Evolutionary conservation across 1,140 invertebrate genomes (phyloP).

Genomic region (Fopius arisanus): DNA sequence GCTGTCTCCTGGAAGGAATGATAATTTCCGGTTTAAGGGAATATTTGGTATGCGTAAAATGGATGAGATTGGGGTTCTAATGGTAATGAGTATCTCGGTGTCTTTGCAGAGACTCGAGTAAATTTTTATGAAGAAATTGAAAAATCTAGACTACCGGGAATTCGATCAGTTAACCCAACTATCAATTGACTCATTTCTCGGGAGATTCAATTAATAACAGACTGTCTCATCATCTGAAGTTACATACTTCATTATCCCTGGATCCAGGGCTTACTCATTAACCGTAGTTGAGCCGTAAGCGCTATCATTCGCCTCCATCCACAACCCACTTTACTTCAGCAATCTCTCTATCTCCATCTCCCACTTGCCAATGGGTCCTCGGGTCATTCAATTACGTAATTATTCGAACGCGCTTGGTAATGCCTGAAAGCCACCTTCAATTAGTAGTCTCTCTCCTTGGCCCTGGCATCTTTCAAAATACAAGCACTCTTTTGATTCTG

Average conservation of each 20-base stretch:
- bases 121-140: no score
- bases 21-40: background rate
- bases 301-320: constrained; percentile 6
- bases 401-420: constrained; percentile 37
- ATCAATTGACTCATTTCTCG: background rate
- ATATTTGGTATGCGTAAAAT: no score
- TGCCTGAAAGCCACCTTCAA: constrained; percentile 36
- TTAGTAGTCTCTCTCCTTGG: constrained; percentile 31
- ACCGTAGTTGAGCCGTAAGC: constrained; percentile 15
- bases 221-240: constrained; percentile 18
- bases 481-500: constrained; percentile 11
- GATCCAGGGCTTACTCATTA: constrained; percentile 26
- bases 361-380: constrained; percentile 22
- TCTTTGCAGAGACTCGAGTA: no score
- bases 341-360: constrained; percentile 16
- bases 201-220: constrained; percentile 20
- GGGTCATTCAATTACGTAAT: constrained; percentile 44
- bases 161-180: background rate
- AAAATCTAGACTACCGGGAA: background rate
- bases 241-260: constrained; percentile 19
- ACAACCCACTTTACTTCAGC: background rate
- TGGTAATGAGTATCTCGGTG: no score
- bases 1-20: background rate
- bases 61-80: background rate
- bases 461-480: constrained; percentile 14